These are phyloP conservation scores for Solea solea DNA, from an alignment of 2,113 vertebrate species.

Conservation along the genomic window DNA sequence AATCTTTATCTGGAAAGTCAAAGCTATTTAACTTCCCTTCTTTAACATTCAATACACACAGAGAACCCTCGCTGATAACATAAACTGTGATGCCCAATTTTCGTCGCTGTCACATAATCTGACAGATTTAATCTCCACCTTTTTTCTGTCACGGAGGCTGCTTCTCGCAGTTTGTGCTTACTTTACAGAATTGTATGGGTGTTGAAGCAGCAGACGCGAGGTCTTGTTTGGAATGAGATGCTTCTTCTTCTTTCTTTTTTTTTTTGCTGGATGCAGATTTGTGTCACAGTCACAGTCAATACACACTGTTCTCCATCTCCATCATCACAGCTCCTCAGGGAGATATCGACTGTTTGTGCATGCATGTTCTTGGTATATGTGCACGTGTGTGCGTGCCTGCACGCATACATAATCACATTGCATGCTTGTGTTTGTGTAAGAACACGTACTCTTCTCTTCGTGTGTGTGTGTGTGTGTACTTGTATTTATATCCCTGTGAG, in stretches of 20 bases:
- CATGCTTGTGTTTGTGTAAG: slow-evolving; percentile 11
- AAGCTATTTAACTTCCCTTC: too few species aligned
- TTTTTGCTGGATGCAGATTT: slow-evolving; percentile 55
- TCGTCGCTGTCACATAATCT: background rate
- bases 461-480: slow-evolving; percentile 2
- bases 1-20: too few species aligned
- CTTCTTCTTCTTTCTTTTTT: slow-evolving; percentile 9
- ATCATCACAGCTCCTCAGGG: slow-evolving; percentile 64
- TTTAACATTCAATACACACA: slow-evolving; percentile 2
- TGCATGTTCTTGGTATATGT: slow-evolving; percentile 14
- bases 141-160: slow-evolving; percentile 5
- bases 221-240: slow-evolving; percentile 48
- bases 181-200: slow-evolving; percentile 20
- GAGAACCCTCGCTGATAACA: slow-evolving; percentile 15
- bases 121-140: slow-evolving; percentile 22
- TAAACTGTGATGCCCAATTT: background rate
- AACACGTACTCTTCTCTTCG: background rate
- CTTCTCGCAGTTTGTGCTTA: slow-evolving; percentile 24
- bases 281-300: slow-evolving; percentile 71
- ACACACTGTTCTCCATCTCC: slow-evolving; percentile 59
- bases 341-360: slow-evolving; percentile 30
- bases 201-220: slow-evolving; percentile 33
- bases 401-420: background rate
- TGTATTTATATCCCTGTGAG: too few species aligned
- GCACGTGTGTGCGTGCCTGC: background rate